Percentiles rank a stretch among this genome's conserved stretches.
Conservation (phyloP, 2,888 invertebrate genomes). For the Vanessa cardui region DNA sequence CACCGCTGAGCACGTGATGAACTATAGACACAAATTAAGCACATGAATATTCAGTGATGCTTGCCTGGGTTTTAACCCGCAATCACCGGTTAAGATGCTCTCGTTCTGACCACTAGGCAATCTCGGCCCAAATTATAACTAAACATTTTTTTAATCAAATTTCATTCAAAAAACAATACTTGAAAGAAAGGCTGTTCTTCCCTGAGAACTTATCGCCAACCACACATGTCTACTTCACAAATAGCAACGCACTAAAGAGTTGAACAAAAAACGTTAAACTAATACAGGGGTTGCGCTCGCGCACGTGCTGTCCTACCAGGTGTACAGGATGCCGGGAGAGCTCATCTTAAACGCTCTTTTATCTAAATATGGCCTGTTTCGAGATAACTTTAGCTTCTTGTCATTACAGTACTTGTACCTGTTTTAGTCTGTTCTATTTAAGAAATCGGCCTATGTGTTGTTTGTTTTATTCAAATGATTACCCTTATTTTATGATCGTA, state of each 20-base stretch:
- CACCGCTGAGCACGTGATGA: too few species aligned
- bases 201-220: constrained; percentile 1
- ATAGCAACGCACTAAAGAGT: constrained; percentile 33
- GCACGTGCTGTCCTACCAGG: constrained; percentile 49
- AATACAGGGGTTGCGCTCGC: constrained; percentile 37
- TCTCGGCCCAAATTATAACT: too few species aligned
- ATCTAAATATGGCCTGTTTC: constrained; percentile 22
- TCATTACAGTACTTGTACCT: neutral
- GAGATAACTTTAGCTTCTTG: constrained; percentile 21
- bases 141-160: too few species aligned
- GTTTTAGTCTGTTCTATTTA: neutral
- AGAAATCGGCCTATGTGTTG: neutral
- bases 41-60: too few species aligned
- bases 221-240: constrained; percentile 32
- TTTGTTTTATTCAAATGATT: too few species aligned
- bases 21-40: too few species aligned
- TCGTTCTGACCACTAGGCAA: too few species aligned
- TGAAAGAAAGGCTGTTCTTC: neutral
- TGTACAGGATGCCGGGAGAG: constrained; percentile 46
- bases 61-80: too few species aligned
- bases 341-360: constrained; percentile 17
- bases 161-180: neutral
- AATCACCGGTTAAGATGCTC: too few species aligned
- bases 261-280: constrained; percentile 36
- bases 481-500: too few species aligned